Evolutionary conservation across 2,888 invertebrate genomes (phyloP).

Genomic region (Tenthredo mesomela): DNA sequence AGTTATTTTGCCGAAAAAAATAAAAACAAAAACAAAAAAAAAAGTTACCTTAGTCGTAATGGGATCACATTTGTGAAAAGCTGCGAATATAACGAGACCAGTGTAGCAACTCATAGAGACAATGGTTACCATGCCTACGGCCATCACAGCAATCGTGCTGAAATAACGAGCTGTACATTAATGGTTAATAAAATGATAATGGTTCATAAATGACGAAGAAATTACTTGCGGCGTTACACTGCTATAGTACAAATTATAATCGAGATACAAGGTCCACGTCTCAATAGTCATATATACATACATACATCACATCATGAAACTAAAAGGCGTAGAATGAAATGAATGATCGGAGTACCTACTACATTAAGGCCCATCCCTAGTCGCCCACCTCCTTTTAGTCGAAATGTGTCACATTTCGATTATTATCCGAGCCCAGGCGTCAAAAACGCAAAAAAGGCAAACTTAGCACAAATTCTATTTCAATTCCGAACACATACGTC

Average conservation of each 20-base stretch:
- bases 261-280: not conserved
- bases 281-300: not conserved
- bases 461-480: too few relatives aligned
- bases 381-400: too few relatives aligned
- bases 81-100: slow-evolving; percentile 92
- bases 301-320: not conserved
- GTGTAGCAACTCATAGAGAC: slow-evolving; percentile 90
- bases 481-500: too few relatives aligned
- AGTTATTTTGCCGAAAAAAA: slow-evolving; percentile 24
- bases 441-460: too few relatives aligned
- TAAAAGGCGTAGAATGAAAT: too few relatives aligned
- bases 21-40: too few relatives aligned
- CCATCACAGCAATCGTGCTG: slow-evolving; percentile 89
- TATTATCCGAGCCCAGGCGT: too few relatives aligned
- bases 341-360: not conserved
- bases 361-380: too few relatives aligned
- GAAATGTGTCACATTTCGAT: too few relatives aligned
- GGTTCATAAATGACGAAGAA: slow-evolving; percentile 7
- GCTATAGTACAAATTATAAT: slow-evolving; percentile 25
- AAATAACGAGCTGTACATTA: slow-evolving; percentile 64
- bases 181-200: slow-evolving; percentile 45
- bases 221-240: not conserved
- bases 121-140: slow-evolving; percentile 87
- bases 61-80: slow-evolving; percentile 92
- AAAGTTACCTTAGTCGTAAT: slow-evolving; percentile 83